These are phyloP conservation scores for Caenorhabditis remanei DNA, from an alignment of 1,140 invertebrate genomes.

Conservation along the genomic window DNA sequence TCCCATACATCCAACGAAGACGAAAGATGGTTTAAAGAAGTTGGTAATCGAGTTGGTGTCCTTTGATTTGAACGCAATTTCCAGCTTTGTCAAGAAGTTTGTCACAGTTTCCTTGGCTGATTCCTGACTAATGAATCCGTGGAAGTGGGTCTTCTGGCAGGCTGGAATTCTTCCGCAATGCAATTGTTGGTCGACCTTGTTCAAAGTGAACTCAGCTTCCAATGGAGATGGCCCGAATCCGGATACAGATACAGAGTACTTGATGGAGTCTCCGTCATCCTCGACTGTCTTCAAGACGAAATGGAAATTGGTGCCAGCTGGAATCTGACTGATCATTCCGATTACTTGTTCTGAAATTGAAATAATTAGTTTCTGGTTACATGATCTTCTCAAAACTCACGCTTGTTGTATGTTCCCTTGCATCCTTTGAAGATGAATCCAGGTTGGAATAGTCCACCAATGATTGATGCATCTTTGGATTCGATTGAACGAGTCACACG, in stretches of 20 bases:
- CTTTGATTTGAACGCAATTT: too few species aligned
- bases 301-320: neutral
- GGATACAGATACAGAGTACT: neutral
- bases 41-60: too few species aligned
- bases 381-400: neutral
- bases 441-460: neutral
- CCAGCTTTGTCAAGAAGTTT: too few species aligned
- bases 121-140: neutral
- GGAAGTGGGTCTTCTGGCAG: neutral
- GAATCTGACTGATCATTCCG: neutral
- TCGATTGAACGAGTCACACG: neutral
- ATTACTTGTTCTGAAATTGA: neutral
- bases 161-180: neutral
- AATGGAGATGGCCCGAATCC: neutral
- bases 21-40: too few species aligned
- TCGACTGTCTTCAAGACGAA: neutral
- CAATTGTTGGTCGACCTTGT: neutral
- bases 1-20: too few species aligned
- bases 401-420: neutral
- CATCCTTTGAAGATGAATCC: constrained; percentile 16
- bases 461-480: neutral
- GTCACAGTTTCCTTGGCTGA: neutral
- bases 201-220: neutral
- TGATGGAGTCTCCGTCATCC: neutral
- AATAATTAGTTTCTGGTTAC: too few species aligned